Percentiles rank a stretch among this genome's conserved stretches.
Evolutionary conservation across 2,113 vertebrate genomes (phyloP).

Genomic region (Daphoenositta chrysoptera): DNA sequence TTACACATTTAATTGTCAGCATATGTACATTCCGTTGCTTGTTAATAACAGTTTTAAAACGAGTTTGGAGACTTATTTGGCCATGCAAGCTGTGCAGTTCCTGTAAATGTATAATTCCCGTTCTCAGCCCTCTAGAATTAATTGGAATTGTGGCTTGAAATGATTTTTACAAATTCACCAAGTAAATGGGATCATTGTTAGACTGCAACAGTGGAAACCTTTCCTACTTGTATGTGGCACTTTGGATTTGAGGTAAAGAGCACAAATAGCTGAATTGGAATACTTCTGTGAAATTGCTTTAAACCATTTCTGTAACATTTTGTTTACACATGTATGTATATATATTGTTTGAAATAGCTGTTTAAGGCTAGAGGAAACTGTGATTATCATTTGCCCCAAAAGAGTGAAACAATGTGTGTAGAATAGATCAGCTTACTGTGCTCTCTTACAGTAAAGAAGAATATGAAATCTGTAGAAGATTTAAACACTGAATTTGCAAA

Average conservation of each 20-base stretch:
- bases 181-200: conserved; percentile 23
- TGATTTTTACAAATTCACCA: conserved; percentile 53
- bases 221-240: conserved; percentile 10
- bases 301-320: background rate
- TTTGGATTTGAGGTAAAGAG: conserved; percentile 19
- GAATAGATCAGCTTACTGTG: background rate
- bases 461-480: background rate
- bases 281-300: background rate
- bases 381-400: background rate
- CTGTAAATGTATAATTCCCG: conserved; percentile 39
- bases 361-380: background rate
- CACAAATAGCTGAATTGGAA: conserved; percentile 9
- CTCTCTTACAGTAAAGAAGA: background rate
- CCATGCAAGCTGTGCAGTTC: conserved; percentile 41
- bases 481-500: conserved; percentile 1
- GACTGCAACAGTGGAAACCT: background rate
- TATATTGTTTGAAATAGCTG: background rate
- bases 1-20: conserved; percentile 49
- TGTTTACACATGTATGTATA: background rate
- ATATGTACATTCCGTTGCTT: conserved; percentile 43
- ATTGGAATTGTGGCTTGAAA: conserved; percentile 55
- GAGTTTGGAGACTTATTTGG: background rate
- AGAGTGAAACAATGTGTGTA: background rate
- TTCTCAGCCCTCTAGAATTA: conserved; percentile 48
- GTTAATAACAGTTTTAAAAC: conserved; percentile 28